phyloP scores from a whole-genome alignment of 1,140 invertebrate genomes.

The Yoshiicerus persimilis region DNA sequence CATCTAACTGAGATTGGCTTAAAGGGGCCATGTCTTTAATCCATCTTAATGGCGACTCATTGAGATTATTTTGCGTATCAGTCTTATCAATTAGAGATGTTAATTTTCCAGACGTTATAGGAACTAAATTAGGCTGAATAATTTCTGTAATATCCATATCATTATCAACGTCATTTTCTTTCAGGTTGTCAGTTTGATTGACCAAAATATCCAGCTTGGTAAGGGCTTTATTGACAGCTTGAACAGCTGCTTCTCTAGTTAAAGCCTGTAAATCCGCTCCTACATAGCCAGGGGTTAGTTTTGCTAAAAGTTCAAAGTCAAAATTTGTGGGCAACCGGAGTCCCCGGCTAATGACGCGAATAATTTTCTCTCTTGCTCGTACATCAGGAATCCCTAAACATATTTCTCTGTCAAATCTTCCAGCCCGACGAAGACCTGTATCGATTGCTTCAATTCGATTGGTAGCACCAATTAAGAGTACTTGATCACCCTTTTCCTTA shows the following conservation, averaged over 20 bases:
- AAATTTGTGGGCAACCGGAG: constrained; percentile 70
- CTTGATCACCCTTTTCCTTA: constrained; percentile 65
- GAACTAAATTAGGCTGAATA: background rate
- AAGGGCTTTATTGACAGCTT: constrained; percentile 63
- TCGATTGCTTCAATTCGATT: constrained; percentile 91
- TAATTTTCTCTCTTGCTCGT: constrained; percentile 71
- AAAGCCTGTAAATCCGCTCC: constrained; percentile 90
- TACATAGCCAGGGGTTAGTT: constrained; percentile 92
- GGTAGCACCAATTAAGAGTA: constrained; percentile 92
- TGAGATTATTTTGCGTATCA: background rate
- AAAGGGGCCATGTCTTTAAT: constrained; percentile 36
- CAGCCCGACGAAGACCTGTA: constrained; percentile 85
- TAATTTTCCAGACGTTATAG: background rate
- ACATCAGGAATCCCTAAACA: constrained; percentile 89
- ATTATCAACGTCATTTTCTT: background rate
- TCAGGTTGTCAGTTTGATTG: background rate
- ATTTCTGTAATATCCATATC: background rate
- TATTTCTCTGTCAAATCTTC: constrained; percentile 91
- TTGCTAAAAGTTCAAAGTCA: constrained; percentile 71
- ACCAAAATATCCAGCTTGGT: no score
- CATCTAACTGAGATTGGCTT: constrained; percentile 59
- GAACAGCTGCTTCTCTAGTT: constrained; percentile 80
- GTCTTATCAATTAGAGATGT: background rate
- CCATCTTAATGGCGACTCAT: constrained; percentile 9
- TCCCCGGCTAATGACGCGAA: constrained; percentile 68